phyloP scores from a whole-genome alignment of 1,140 invertebrate genomes.

The Euura lappo region DNA sequence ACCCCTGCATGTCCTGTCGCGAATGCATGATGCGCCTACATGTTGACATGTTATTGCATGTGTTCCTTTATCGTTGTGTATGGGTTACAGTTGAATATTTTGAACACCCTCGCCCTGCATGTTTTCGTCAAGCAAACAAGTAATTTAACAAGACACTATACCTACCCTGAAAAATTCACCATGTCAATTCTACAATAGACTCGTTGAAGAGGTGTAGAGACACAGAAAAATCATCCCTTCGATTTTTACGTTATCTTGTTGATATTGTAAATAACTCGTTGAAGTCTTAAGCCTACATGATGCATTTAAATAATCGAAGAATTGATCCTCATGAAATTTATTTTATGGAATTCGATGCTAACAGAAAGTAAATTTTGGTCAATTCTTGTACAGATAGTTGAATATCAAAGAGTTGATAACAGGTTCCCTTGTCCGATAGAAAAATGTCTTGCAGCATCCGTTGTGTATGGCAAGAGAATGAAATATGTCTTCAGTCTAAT shows the following conservation, averaged over 20 bases:
- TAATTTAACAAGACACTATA: not conserved
- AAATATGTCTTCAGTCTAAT: not conserved
- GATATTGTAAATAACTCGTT: no score
- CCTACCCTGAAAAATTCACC: no score
- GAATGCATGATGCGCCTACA: not conserved
- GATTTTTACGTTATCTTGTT: no score
- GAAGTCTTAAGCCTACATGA: no score
- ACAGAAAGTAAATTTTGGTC: not conserved
- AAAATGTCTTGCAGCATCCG: not conserved
- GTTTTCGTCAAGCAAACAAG: not conserved
- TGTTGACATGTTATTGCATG: not conserved
- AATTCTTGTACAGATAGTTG: not conserved
- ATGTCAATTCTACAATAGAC: no score
- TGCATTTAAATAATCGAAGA: no score
- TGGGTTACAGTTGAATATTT: not conserved
- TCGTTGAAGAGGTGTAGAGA: no score
- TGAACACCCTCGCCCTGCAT: not conserved
- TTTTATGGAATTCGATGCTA: no score
- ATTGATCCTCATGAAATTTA: no score
- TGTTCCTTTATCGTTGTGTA: not conserved
- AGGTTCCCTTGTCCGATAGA: not conserved
- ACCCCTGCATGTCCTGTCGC: not conserved
- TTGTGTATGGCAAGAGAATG: not conserved
- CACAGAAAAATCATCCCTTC: no score
- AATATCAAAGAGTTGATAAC: not conserved